These are phyloP conservation scores for Zhengitettix transpicula DNA, from an alignment of 2,888 invertebrate species.

Conservation along the genomic window DNA sequence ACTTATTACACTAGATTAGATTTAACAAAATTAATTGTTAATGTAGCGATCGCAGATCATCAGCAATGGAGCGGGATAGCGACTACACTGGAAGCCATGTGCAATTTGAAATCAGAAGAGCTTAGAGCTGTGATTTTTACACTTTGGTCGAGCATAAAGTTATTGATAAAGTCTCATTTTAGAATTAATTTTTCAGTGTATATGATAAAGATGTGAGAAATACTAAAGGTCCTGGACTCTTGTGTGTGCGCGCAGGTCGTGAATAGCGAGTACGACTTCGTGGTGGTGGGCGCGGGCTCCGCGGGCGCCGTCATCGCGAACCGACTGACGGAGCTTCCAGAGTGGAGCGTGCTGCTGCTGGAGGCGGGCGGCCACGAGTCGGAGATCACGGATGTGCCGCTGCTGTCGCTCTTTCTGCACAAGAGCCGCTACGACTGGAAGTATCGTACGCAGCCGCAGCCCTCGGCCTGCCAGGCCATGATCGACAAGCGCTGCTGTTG, in stretches of 20 bases:
- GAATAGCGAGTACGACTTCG: slow-evolving; percentile 60
- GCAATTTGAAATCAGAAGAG: too few species aligned
- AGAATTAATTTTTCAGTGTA: too few species aligned
- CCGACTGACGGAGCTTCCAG: slow-evolving; percentile 55
- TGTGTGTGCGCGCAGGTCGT: slow-evolving; percentile 32
- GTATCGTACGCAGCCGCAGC: slow-evolving; percentile 62
- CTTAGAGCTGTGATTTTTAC: too few species aligned
- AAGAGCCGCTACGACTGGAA: slow-evolving; percentile 81
- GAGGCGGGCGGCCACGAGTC: slow-evolving; percentile 82
- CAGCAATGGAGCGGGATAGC: too few species aligned
- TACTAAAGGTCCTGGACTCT: too few species aligned
- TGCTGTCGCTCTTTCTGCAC: slow-evolving; percentile 73
- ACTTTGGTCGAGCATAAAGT: too few species aligned
- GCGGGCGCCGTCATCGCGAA: slow-evolving; percentile 71
- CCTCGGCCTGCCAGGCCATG: slow-evolving; percentile 75
- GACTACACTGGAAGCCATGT: too few species aligned
- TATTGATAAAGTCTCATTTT: too few species aligned
- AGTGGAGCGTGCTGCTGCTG: slow-evolving; percentile 62
- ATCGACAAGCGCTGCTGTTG: slow-evolving; percentile 67
- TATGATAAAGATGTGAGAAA: too few species aligned
- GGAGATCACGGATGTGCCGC: slow-evolving; percentile 71
- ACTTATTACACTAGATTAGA: too few species aligned
- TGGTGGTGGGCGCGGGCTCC: slow-evolving; percentile 68
- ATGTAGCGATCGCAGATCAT: too few species aligned
- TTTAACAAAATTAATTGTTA: too few species aligned